Percentiles rank a stretch among this genome's conserved stretches.
Conservation (phyloP, 1,140 invertebrate species). For the Calycopis cecrops region DNA sequence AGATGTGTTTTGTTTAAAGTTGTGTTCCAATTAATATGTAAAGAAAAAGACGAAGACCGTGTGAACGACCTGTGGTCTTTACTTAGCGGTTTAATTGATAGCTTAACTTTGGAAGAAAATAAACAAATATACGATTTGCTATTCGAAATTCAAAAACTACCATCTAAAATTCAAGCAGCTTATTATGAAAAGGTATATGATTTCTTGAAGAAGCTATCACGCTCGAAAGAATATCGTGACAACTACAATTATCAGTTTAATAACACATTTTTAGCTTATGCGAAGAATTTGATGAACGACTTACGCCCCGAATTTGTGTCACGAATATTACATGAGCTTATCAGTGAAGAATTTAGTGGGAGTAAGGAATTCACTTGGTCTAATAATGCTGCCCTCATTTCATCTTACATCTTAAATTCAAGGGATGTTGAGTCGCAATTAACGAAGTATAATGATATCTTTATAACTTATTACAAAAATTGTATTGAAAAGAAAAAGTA, state of each 20-base stretch:
- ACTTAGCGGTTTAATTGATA: slow-evolving; percentile 41
- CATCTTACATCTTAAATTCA: slow-evolving; percentile 23
- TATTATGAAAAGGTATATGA: slow-evolving; percentile 41
- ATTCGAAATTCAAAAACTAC: slow-evolving; percentile 31
- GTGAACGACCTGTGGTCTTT: slow-evolving; percentile 34
- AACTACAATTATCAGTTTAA: slow-evolving; percentile 19
- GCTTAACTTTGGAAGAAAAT: slow-evolving; percentile 43
- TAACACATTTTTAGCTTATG: slow-evolving; percentile 23
- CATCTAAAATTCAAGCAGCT: slow-evolving; percentile 28
- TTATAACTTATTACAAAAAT: slow-evolving; percentile 33
- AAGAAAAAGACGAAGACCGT: slow-evolving; percentile 36
- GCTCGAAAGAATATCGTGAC: slow-evolving; percentile 24
- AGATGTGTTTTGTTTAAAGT: slow-evolving; percentile 45
- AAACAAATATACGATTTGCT: slow-evolving; percentile 39
- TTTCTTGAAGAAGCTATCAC: slow-evolving; percentile 34
- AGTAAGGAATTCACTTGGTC: not conserved
- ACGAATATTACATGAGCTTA: slow-evolving; percentile 32
- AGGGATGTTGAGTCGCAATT: slow-evolving; percentile 32
- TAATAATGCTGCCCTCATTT: slow-evolving; percentile 34
- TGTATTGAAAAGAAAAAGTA: slow-evolving; percentile 22
- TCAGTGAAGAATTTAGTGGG: slow-evolving; percentile 29
- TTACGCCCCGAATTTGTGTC: slow-evolving; percentile 35
- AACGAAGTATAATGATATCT: slow-evolving; percentile 34
- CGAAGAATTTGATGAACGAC: slow-evolving; percentile 33
- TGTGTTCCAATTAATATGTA: slow-evolving; percentile 38